phyloP scores from a whole-genome alignment of 2,797 vertebrate genomes.

The Pogoniulus pusillus region DNA sequence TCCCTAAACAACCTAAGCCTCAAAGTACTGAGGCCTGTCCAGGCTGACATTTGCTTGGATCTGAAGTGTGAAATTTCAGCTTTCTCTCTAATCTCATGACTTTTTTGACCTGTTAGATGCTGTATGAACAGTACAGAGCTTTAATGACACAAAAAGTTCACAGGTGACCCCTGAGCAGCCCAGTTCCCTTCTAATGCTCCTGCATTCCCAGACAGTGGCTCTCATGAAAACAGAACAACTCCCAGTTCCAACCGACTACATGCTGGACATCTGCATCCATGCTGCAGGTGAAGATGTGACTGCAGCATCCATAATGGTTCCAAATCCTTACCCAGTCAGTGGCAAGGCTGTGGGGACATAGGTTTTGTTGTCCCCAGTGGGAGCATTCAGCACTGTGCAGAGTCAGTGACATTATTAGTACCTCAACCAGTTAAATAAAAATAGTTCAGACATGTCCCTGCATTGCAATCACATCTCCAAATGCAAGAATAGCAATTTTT shows the following conservation, averaged over 20 bases:
- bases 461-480: conserved; percentile 33
- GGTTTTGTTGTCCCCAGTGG: background rate
- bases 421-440: conserved; percentile 34
- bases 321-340: background rate
- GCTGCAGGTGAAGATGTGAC: background rate
- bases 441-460: background rate
- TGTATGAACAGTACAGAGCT: background rate
- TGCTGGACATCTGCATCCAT: background rate
- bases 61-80: background rate
- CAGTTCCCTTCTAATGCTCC: background rate
- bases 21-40: background rate
- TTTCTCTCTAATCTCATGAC: background rate
- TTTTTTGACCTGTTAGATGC: background rate
- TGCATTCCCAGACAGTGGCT: background rate
- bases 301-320: background rate
- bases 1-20: background rate
- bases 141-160: background rate
- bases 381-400: background rate
- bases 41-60: background rate
- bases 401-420: conserved; percentile 9
- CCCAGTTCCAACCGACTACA: background rate
- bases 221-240: background rate
- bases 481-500: conserved; percentile 39
- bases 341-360: background rate
- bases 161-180: background rate